Conservation (phyloP, 2,888 invertebrate genomes). For the Apotomis turbidana region DNA sequence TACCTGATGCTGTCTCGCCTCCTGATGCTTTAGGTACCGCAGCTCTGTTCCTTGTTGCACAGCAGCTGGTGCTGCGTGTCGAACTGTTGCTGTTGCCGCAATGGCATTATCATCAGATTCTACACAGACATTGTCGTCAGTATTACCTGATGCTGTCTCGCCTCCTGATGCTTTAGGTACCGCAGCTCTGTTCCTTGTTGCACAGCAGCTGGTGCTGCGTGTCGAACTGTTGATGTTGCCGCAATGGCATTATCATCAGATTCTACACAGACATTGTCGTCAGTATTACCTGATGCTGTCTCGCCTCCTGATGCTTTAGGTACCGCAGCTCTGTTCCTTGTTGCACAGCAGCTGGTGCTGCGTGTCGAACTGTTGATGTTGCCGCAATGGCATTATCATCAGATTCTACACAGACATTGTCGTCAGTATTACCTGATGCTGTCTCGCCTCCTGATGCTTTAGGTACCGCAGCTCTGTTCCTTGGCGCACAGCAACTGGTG, state of each 20-base stretch:
- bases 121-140: too few relatives aligned
- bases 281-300: too few relatives aligned
- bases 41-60: too few relatives aligned
- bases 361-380: background rate
- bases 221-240: background rate
- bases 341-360: background rate
- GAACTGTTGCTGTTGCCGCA: too few relatives aligned
- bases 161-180: too few relatives aligned
- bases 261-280: too few relatives aligned
- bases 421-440: constrained; percentile 83
- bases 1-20: constrained; percentile 46
- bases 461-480: constrained; percentile 96
- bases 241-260: too few relatives aligned
- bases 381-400: too few relatives aligned
- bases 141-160: too few relatives aligned
- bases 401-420: too few relatives aligned
- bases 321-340: constrained; percentile 23
- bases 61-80: background rate
- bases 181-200: constrained; percentile 20
- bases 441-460: constrained; percentile 95
- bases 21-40: too few relatives aligned
- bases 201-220: background rate
- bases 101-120: constrained; percentile 70
- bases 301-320: too few relatives aligned
- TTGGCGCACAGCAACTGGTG: constrained; percentile 95